These are phyloP conservation scores for Achlya flavicornis DNA, from an alignment of 2,888 invertebrate species.

Conservation along the genomic window DNA sequence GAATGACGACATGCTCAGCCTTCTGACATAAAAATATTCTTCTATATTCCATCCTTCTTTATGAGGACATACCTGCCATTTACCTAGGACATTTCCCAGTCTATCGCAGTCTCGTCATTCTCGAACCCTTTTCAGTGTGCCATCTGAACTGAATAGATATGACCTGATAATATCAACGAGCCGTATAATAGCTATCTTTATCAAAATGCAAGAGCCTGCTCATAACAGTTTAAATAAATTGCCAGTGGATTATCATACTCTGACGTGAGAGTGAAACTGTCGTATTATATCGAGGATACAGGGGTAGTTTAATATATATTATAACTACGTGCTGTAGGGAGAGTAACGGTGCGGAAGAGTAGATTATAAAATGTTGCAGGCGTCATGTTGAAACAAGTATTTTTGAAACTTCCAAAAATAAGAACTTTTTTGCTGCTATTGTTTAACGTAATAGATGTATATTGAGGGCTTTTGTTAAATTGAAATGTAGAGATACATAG, in stretches of 20 bases:
- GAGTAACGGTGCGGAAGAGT: conserved; percentile 40
- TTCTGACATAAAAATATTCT: too few relatives aligned
- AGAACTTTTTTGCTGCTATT: background rate
- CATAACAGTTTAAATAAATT: conserved; percentile 8
- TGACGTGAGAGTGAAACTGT: conserved; percentile 6
- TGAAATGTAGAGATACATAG: too few relatives aligned
- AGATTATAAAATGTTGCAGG: conserved; percentile 25
- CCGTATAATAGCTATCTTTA: conserved; percentile 1
- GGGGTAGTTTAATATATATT: conserved; percentile 18
- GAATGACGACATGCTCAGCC: too few relatives aligned
- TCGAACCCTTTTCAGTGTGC: background rate
- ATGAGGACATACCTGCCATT: background rate
- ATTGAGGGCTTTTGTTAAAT: too few relatives aligned
- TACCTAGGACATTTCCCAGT: background rate
- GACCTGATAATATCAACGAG: background rate
- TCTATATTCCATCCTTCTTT: too few relatives aligned
- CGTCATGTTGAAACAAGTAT: background rate
- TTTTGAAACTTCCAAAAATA: background rate
- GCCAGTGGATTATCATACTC: conserved; percentile 3
- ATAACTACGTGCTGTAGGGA: conserved; percentile 27
- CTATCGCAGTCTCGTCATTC: background rate
- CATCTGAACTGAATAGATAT: background rate
- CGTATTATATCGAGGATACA: conserved; percentile 12
- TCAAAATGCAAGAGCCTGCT: background rate
- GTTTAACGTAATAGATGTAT: too few relatives aligned